Evolutionary conservation across 2,888 invertebrate genomes (phyloP).

Genomic region (Euplexia lucipara): DNA sequence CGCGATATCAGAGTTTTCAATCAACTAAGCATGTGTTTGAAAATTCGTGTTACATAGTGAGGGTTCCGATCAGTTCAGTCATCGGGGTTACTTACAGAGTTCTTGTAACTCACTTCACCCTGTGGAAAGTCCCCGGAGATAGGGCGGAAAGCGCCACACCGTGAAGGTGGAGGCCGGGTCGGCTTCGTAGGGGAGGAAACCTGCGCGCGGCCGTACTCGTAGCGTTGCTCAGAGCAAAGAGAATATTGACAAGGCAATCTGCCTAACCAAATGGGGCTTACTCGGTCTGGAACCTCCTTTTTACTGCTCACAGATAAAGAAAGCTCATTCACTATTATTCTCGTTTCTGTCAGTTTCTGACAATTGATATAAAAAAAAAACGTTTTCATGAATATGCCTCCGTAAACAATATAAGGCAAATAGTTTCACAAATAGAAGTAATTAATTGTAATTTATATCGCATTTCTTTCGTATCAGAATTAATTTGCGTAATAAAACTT

Average conservation of each 20-base stretch:
- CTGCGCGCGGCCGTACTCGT: constrained; percentile 75
- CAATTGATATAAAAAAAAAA: too few relatives aligned
- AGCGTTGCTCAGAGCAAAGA: constrained; percentile 90
- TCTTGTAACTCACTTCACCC: constrained; percentile 80
- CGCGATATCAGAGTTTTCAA: constrained; percentile 75
- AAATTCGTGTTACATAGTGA: rapidly evolving
- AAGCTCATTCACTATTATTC: background rate
- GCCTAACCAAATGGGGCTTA: constrained; percentile 90
- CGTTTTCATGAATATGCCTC: constrained; percentile 1
- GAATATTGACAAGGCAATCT: constrained; percentile 79
- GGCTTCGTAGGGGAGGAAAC: constrained; percentile 83
- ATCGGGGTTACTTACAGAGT: constrained; percentile 86
- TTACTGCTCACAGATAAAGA: background rate
- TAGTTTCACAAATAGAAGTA: constrained; percentile 11
- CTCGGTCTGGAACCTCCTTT: constrained; percentile 82
- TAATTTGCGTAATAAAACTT: constrained; percentile 43
- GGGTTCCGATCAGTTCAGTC: constrained; percentile 87
- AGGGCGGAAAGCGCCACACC: constrained; percentile 88
- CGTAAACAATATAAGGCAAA: background rate
- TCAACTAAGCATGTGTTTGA: constrained; percentile 46
- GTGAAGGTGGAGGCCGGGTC: constrained; percentile 79
- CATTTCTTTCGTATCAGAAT: constrained; percentile 23
- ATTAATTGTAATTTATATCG: constrained; percentile 25
- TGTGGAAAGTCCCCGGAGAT: constrained; percentile 91
- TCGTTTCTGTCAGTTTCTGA: background rate